These are phyloP conservation scores for Aythya baeri DNA, from an alignment of 2,113 vertebrate species.

Conservation along the genomic window DNA sequence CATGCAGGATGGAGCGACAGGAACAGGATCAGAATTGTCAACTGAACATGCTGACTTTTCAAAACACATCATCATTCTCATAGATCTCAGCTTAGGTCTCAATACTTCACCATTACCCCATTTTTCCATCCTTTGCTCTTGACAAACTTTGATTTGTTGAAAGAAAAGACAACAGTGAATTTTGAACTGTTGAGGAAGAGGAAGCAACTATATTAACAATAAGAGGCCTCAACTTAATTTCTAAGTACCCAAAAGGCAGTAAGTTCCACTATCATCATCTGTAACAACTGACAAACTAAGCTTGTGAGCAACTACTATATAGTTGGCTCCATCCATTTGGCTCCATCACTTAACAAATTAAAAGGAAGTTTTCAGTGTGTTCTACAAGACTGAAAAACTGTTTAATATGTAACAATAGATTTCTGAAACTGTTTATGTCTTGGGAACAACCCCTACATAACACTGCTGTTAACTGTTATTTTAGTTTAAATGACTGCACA, in stretches of 20 bases:
- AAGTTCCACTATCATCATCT: not conserved
- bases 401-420: not conserved
- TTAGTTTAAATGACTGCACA: not conserved
- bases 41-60: not conserved
- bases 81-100: not conserved
- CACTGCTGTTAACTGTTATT: not conserved
- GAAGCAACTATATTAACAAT: not conserved
- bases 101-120: not conserved
- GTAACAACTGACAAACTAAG: not conserved
- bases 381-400: not conserved
- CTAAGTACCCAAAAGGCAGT: too few species aligned
- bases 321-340: not conserved
- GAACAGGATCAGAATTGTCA: too few species aligned
- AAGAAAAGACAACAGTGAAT: not conserved
- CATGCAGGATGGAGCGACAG: too few species aligned
- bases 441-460: not conserved
- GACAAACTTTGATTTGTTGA: not conserved
- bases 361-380: not conserved
- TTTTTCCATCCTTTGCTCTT: not conserved
- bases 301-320: not conserved
- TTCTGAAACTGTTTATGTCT: not conserved
- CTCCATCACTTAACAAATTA: not conserved
- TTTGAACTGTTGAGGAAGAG: not conserved
- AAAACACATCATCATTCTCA: not conserved
- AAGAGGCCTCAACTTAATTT: not conserved